Conservation (phyloP, 1,140 invertebrate species). For the Drosophila kepulauana region DNA sequence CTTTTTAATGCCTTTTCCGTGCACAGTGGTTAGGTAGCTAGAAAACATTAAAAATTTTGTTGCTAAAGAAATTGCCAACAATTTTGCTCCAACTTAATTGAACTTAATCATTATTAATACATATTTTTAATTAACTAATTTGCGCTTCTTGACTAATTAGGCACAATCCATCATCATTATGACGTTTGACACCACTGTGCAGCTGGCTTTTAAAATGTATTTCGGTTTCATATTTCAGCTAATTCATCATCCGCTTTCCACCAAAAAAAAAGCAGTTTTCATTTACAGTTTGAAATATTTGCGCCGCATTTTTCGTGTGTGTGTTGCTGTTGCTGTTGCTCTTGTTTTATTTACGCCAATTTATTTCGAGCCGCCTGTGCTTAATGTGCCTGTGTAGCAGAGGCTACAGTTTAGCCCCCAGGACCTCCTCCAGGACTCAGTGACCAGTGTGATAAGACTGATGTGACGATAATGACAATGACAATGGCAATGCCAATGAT, state of each 20-base stretch:
- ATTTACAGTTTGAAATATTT: slow-evolving; percentile 63
- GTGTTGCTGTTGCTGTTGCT: background rate
- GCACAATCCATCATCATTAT: background rate
- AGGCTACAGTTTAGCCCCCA: slow-evolving; percentile 1
- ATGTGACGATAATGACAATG: slow-evolving; percentile 23
- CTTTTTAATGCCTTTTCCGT: slow-evolving; percentile 75
- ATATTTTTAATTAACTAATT: slow-evolving; percentile 14
- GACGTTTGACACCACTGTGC: slow-evolving; percentile 42
- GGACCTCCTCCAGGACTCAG: background rate
- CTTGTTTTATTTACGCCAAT: slow-evolving; percentile 69
- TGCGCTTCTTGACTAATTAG: background rate
- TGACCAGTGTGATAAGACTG: slow-evolving; percentile 32
- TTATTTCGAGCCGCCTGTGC: slow-evolving; percentile 63
- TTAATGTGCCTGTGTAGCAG: slow-evolving; percentile 53
- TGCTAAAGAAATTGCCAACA: background rate
- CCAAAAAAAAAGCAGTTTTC: slow-evolving; percentile 37
- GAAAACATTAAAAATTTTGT: background rate
- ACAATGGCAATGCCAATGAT: slow-evolving; percentile 23
- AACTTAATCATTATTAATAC: background rate
- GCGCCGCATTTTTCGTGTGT: slow-evolving; percentile 35
- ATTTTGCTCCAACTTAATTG: background rate
- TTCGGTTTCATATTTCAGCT: slow-evolving; percentile 39
- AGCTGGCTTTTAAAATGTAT: slow-evolving; percentile 19
- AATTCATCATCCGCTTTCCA: slow-evolving; percentile 48
- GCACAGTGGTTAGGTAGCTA: slow-evolving; percentile 39